Evolutionary conservation across 1,140 invertebrate species (phyloP), one percentile per base, ranked within the genome.

Genomic region (Drosophila persimilis): DNA sequence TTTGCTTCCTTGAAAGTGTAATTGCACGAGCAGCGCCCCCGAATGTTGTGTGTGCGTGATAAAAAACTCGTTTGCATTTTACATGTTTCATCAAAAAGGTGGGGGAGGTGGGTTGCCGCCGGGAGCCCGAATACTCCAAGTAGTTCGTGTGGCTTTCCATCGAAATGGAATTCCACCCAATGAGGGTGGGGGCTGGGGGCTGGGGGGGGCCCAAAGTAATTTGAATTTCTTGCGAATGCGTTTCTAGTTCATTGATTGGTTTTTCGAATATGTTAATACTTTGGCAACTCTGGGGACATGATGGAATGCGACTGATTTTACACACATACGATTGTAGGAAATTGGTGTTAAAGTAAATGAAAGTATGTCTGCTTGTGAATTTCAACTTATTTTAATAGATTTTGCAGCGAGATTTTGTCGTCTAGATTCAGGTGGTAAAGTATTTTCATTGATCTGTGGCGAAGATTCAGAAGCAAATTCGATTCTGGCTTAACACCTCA

Each of bases 11-110:
- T 56, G 43, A 45, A 77, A 67, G 64, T 80, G 77, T 70, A 79
- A 75, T 75, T 74, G 66, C 65, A 73, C 22, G 47, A 41, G 55
- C 56, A 59, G 60, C 39, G 61, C 41, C 41, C 66, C 41, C 41
- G 51, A 60, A 59, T 58, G 22, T 54, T 13, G 41, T 63, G 52
- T 71, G 62, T 78, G 79, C 73, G 53, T 71, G 79, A 59, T 71
- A 71, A 78, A 83, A 79, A 84, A 78, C 53, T 69, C 76, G 62
- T 80, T 80, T 84, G 77, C 80, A 84, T 84, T 80, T 79, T 72
- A 78, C 79, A 81, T 70, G 62, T 78, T 63, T 76, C 66, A 73
- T 72, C 70, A 69, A 70, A 58, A 48, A 71, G 73, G 57, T 58
- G 57, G 17, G 17, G 17, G 1, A 17, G 17, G 17, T 17, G 17